Base-by-base conservation (phyloP, 2,888 invertebrate genomes). In the Xestia c-nigrum region DNA sequence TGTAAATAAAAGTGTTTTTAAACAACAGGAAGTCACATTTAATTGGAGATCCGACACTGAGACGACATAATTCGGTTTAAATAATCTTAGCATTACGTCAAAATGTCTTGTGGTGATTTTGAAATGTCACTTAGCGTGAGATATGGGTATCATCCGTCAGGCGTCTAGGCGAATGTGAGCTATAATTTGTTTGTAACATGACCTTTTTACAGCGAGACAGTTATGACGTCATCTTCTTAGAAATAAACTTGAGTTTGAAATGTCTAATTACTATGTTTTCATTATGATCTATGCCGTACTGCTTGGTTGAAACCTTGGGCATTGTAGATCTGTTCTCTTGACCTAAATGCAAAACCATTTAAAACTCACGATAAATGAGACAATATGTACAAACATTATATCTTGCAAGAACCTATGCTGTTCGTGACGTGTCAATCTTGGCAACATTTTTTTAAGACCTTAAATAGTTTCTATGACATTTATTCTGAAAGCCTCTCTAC, bases 1-100 rank as follows among this genome's bases (percentile, higher is more conserved):
- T 97, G 94, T 16, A 93, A 94, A 78, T 75, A 84, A 78, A 83
- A 80, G 55, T n/a, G 4, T 76, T 67, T 65, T 59, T 14, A 68
- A 43, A 70, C 40, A 70, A 64, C 77, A 79, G 79, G 79, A 78
- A 78, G 38, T 76, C 43, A 40, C 71, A 74, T 78, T 83, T 81
- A 83, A 85, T 85, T 78, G 74, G 71, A 59, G 70, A 78, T 85
- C 73, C 70, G 71, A 81, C 67, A 75, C 38, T 21, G 46, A 55
- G 19, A 47, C 52, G 85, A 76, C 78, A 76, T 85, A 85, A 76
- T 72, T 85, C 74, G 16, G 76, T 79, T 47, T 59, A 59, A 83
- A 83, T 81, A 76, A 75, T 85, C 31, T 74, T 67, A 63, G 57
- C 59, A 59, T 76, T 83, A 74, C 66, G 73, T 83, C 80, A 85